Evolutionary conservation across 1,140 invertebrate species (phyloP).

Genomic region (Camponotus pennsylvanicus): DNA sequence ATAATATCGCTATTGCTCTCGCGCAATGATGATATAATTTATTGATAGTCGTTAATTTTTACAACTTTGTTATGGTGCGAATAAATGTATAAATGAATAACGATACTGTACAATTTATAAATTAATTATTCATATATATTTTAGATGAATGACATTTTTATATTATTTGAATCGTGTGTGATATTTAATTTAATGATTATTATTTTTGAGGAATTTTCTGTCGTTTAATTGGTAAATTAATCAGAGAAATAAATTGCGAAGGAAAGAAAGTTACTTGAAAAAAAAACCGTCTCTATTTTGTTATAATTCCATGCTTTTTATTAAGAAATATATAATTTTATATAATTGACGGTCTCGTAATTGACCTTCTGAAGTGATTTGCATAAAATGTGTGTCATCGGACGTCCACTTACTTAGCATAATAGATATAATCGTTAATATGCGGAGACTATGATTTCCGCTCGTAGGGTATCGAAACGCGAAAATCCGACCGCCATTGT

Average conservation of each 20-base stretch:
- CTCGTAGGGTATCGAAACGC: slow-evolving; percentile 34
- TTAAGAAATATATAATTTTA: not conserved
- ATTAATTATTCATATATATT: not conserved
- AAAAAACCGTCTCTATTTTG: not conserved
- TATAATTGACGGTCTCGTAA: not conserved
- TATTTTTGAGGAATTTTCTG: not conserved
- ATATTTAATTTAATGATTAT: not conserved
- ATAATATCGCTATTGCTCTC: not conserved
- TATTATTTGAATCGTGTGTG: not conserved
- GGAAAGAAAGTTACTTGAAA: not conserved
- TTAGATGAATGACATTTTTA: not conserved
- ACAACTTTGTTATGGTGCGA: no score
- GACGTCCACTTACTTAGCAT: not conserved
- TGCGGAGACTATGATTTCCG: not conserved
- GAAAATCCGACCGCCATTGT: slow-evolving; percentile 22
- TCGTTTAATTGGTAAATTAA: not conserved
- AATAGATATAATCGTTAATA: slow-evolving; percentile 14
- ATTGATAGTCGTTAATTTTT: no score
- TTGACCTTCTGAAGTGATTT: slow-evolving; percentile 3
- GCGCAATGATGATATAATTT: not conserved
- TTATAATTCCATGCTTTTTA: not conserved
- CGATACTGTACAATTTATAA: not conserved
- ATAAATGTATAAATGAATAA: not conserved
- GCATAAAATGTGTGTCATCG: slow-evolving; percentile 39
- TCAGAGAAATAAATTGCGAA: not conserved